Percentiles rank a stretch among this genome's conserved stretches.
Conservation (phyloP, 2,888 invertebrate species). For the Acholoe squamosa region DNA sequence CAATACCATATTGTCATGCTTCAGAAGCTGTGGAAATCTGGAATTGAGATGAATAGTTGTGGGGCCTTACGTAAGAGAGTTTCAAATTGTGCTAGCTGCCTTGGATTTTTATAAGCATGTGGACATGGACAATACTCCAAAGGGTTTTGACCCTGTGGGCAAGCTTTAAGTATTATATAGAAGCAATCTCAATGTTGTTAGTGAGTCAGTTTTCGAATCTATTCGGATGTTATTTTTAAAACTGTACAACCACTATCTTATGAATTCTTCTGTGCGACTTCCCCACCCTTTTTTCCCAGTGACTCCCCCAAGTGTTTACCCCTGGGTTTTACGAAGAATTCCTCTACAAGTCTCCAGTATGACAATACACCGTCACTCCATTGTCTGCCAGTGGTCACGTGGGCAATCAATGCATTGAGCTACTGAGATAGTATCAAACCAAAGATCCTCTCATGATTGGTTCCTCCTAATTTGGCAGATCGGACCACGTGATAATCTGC, state of each 20-base stretch:
- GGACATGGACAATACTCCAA: too few species aligned
- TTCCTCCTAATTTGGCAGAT: slow-evolving; percentile 36
- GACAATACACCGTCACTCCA: not conserved
- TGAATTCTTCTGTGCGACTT: not conserved
- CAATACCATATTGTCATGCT: too few species aligned
- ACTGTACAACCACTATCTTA: not conserved
- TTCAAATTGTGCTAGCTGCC: too few species aligned
- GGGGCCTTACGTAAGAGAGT: too few species aligned
- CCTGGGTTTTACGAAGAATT: not conserved
- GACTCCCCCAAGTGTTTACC: not conserved
- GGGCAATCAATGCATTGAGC: slow-evolving; percentile 9
- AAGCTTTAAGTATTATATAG: too few species aligned
- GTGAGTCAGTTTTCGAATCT: too few species aligned
- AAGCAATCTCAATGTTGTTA: too few species aligned
- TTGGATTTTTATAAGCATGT: too few species aligned
- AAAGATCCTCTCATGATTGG: slow-evolving; percentile 23
- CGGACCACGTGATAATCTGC: slow-evolving; percentile 31
- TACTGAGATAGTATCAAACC: not conserved
- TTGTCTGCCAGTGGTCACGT: not conserved
- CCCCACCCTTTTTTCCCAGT: not conserved
- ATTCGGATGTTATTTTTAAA: too few species aligned
- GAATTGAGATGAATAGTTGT: too few species aligned
- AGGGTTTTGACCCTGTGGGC: too few species aligned
- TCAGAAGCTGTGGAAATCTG: too few species aligned
- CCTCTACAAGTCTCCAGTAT: not conserved